Base-by-base conservation (phyloP, 2,888 invertebrate species). In the Polymixis flavicincta region DNA sequence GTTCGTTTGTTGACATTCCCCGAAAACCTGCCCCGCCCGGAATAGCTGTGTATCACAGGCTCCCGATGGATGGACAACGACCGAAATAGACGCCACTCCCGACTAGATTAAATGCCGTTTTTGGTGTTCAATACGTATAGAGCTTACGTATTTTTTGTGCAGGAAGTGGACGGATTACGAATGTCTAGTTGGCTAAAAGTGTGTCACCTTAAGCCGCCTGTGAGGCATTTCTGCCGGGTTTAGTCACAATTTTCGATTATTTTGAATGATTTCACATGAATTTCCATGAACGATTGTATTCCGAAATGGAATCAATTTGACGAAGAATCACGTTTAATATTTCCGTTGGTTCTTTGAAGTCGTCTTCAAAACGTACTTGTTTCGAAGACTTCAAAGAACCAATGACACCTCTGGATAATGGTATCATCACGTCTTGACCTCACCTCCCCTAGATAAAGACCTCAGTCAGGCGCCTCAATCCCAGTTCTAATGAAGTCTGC, bases 1-100 rank as follows among this genome's bases (percentile, higher is more conserved):
- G 94, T 93, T 92, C 94, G 95, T 95, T 95, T 96, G 96, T 96
- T 96, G 96, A 96, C 96, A 96, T 96, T 96, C 96, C 95, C 96
- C 96, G 95, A 96, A 96, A 96, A 96, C 96, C 95, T 95, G 96
- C 95, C 94, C 92, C 91, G 95, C 95, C 93, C 93, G 94, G 94
- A 95, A 96, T 95, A 96, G 94, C 94, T 88, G 91, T 91, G 92
- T 90, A 91, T 89, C 91, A 87, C 88, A 88, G 88, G 89, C 90
- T 92, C 95, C 95, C 94, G 93, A 92, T 94, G 92, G 92, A 94
- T 92, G 94, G 94, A 94, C 93, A 92, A 86, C 92, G 93, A 93
- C 95, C 92, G 91, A 96, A 96, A 96, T 96, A 96, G 95, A 94
- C 91, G 87, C 91, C 89, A 89, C 92, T 89, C 90, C 89, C 86